Base-by-base conservation (phyloP, 2,888 invertebrate genomes). In the Blomia tropicalis region DNA sequence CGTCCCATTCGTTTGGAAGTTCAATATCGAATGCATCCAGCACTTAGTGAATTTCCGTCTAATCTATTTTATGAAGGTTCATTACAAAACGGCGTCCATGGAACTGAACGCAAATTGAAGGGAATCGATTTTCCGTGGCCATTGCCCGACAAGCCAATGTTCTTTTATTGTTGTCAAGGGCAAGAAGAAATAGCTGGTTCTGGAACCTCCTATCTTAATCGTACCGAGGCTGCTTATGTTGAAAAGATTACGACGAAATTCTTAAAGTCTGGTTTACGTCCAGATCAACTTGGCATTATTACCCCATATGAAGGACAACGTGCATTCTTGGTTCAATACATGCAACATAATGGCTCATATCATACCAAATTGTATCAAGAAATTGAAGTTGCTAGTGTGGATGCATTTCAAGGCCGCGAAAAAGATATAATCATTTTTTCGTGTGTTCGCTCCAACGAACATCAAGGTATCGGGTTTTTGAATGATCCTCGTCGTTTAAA, bases 41-140 rank as follows among this genome's bases (percentile, higher is more conserved):
- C 92, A 71, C 78, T 99, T 7, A 91, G 92, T 0, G 83, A 91
- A 63, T 99, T 99, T 73, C 98, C 98, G 0, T 96, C 95, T 0
- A 96, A 98, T 75, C 95, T 96, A 77, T 99, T 99, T 76, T 98
- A 98, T 72, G 98, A 98, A 73, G 96, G 98, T 0, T 92, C 92
- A 2, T 79, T 99, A 58, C 98, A 99, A 73, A 99, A 99, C 74
- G 98, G 98, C 1, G 96, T 99, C 1, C 92, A 93, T 69, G 88
- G 93, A 1, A 78, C 90, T 71, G 96, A 98, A 71, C 79, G 96
- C 7, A 85, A 87, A 67, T 77, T 95, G 66, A 77, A 80, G 53
- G 88, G 88, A 71, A 83, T 95, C 65, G 95, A 96, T 71, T 98
- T 98, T 72, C 93, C 95, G 0, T 99, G 96, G 95, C 98, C 98